phyloP scores from a whole-genome alignment of 2,888 invertebrate genomes.

The Chrysolina americana region DNA sequence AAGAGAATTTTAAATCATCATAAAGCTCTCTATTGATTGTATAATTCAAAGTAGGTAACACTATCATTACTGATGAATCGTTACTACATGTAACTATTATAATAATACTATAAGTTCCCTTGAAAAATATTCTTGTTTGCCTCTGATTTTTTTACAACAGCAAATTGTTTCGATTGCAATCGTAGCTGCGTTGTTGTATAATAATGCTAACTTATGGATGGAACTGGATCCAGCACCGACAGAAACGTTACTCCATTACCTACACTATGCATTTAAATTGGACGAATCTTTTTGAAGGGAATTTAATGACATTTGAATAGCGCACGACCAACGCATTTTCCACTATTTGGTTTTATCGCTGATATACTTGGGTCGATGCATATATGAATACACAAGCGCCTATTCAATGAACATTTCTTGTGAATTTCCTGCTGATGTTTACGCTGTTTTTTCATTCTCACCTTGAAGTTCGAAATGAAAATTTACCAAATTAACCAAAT shows the following conservation, averaged over 20 bases:
- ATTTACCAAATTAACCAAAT: too few species aligned
- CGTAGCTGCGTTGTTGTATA: slow-evolving; percentile 42
- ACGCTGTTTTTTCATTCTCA: neutral
- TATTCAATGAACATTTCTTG: neutral
- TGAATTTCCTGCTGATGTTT: neutral
- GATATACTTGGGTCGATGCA: slow-evolving; percentile 6
- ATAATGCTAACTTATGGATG: slow-evolving; percentile 39
- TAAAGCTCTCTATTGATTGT: too few species aligned
- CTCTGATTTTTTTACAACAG: slow-evolving; percentile 38
- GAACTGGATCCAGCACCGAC: slow-evolving; percentile 39
- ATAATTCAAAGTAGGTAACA: too few species aligned
- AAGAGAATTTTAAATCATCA: too few species aligned
- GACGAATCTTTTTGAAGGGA: slow-evolving; percentile 23
- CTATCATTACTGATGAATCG: too few species aligned
- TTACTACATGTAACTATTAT: too few species aligned
- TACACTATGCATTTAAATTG: slow-evolving; percentile 32
- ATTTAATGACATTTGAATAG: slow-evolving; percentile 19
- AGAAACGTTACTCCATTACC: slow-evolving; percentile 29
- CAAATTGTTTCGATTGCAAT: slow-evolving; percentile 42
- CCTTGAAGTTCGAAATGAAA: neutral
- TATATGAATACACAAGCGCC: slow-evolving; percentile 12
- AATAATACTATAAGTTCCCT: neutral
- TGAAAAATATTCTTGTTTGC: neutral
- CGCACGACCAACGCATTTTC: slow-evolving; percentile 18
- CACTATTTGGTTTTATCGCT: slow-evolving; percentile 14